phyloP scores from a whole-genome alignment of 2,888 invertebrate genomes.

The Scaptomyza flava region DNA sequence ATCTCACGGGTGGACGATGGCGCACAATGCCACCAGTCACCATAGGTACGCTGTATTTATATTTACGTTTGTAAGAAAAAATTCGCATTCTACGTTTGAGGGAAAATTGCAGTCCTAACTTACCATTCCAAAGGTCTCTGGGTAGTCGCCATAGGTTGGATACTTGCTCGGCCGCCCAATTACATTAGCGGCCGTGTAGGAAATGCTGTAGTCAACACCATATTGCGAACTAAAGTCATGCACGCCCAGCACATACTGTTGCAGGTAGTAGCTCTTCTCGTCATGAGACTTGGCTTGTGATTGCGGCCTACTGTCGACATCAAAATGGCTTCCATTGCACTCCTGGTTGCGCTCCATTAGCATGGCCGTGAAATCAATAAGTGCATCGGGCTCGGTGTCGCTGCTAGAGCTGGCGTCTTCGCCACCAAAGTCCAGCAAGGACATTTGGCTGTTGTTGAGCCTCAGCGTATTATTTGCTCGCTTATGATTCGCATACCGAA shows the following conservation, averaged over 20 bases:
- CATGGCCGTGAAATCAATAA: conserved; percentile 69
- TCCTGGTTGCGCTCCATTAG: conserved; percentile 44
- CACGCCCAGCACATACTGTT: conserved; percentile 92
- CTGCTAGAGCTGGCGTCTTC: conserved; percentile 44
- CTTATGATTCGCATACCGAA: conserved; percentile 50
- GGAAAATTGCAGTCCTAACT: conserved; percentile 42
- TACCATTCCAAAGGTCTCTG: conserved; percentile 95
- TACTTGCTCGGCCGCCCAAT: conserved; percentile 93
- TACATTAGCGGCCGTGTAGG: conserved; percentile 94
- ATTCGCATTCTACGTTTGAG: not conserved
- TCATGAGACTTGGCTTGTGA: conserved; percentile 25
- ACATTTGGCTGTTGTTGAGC: conserved; percentile 50
- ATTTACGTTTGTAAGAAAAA: not conserved
- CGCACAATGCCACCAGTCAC: conserved; percentile 93
- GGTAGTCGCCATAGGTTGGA: conserved; percentile 96
- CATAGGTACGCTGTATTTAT: conserved; percentile 90
- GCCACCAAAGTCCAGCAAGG: conserved; percentile 50
- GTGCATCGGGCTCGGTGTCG: conserved; percentile 65
- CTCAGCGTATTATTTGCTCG: conserved; percentile 46
- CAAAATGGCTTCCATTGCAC: conserved; percentile 30
- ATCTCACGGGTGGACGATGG: conserved; percentile 89
- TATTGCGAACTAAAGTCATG: conserved; percentile 95
- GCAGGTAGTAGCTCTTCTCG: conserved; percentile 83
- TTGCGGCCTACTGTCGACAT: conserved; percentile 42
- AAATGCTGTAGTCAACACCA: conserved; percentile 94